These are phyloP conservation scores for Metopia argyrocephala DNA, from an alignment of 2,888 invertebrate species.

Conservation along the genomic window DNA sequence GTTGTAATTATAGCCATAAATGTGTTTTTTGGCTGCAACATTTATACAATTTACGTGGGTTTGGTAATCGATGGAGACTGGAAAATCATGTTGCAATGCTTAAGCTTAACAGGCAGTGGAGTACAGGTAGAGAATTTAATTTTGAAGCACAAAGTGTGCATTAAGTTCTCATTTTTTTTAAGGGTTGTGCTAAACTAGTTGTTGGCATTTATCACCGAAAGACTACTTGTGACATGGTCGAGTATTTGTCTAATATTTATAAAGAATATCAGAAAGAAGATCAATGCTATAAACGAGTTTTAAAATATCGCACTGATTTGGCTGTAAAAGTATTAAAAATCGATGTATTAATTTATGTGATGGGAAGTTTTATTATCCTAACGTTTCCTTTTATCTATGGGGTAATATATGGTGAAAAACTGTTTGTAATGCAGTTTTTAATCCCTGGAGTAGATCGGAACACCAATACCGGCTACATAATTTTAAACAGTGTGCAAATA, in stretches of 20 bases:
- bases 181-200: constrained; percentile 25
- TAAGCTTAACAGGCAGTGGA: constrained; percentile 66
- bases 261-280: constrained; percentile 63
- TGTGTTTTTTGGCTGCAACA: constrained; percentile 63
- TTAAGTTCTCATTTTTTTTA: not conserved
- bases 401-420: constrained; percentile 32
- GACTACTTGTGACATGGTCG: constrained; percentile 49
- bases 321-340: constrained; percentile 57
- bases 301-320: constrained; percentile 59
- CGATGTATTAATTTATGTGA: constrained; percentile 56
- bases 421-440: constrained; percentile 28
- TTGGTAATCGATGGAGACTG: constrained; percentile 65
- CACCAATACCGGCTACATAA: constrained; percentile 58
- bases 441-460: constrained; percentile 63
- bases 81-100: constrained; percentile 66
- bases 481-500: constrained; percentile 59
- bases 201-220: not conserved
- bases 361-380: constrained; percentile 7
- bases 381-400: constrained; percentile 56
- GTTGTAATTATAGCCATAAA: constrained; percentile 44
- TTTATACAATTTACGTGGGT: constrained; percentile 69
- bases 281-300: constrained; percentile 59
- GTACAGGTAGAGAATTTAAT: constrained; percentile 60
- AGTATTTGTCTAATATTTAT: constrained; percentile 66
- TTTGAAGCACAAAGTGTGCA: not conserved